Evolutionary conservation across 2,113 vertebrate genomes (phyloP).

Genomic region (Caracal caracal): DNA sequence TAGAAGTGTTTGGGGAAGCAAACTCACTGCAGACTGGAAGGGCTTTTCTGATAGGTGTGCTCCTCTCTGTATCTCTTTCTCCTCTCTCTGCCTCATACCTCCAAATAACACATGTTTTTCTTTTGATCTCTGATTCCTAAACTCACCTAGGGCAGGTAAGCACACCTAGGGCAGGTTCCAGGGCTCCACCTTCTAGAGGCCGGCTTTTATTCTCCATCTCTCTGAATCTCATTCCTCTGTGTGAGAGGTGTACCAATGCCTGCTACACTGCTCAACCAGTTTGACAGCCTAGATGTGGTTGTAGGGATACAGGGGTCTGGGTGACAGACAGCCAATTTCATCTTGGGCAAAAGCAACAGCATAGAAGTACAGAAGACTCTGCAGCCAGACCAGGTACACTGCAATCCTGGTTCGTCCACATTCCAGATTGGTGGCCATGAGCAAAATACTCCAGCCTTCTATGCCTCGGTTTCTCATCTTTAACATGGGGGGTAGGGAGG

Average conservation of each 20-base stretch:
- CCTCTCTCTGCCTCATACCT: neutral
- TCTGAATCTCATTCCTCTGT: neutral
- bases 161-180: neutral
- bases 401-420: neutral
- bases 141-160: neutral
- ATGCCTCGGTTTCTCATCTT: neutral
- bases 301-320: accelerated
- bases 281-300: neutral
- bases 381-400: neutral
- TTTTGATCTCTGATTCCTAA: neutral
- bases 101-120: neutral
- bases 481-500: neutral
- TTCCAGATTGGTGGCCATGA: neutral
- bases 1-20: neutral
- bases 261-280: neutral
- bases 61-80: neutral
- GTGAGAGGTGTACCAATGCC: neutral
- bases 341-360: too few species aligned
- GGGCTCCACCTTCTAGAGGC: neutral
- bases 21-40: too few species aligned
- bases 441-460: neutral
- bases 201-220: neutral
- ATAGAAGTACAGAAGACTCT: neutral
- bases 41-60: neutral
- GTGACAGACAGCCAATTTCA: neutral